Base-by-base conservation (phyloP, 2,797 vertebrate genomes). In the Rhinoraja longicauda region DNA sequence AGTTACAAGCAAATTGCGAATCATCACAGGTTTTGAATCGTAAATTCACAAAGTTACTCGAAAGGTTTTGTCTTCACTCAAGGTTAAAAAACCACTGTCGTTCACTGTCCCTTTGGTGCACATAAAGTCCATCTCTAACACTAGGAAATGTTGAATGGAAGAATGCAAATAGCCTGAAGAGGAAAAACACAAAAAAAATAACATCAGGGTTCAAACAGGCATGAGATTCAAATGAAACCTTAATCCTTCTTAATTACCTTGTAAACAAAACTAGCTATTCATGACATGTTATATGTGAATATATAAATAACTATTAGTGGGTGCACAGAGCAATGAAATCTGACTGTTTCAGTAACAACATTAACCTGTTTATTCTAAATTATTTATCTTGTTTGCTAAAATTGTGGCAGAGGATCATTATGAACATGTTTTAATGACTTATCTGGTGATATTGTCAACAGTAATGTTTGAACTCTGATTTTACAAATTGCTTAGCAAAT, bases 341-440 rank as follows among this genome's bases (percentile, higher is more conserved):
- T 29, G 8, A 26, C 53, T 72, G 67, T 32, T 36, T 8, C 13
- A 70, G 32, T 39, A 90, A 36, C 39, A 62, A 39, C 21, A 90
- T 19, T 21, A 77, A 72, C 88, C 67, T 90, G 17, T 45, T 90
- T 86, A 86, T 86, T 86, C n/a, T 86, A n/a, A 86, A 86, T 59
- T 53, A 29, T 29, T 32, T 62, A 62, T n/a, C 57, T 86, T 29
- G 1, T 86, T 86, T 57, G 26, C 57, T 62, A 86, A 86, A n/a
- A 7, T 86, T 15, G 4, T 86, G 26, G 10, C 24, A 84, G 53
- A 59, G 12, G 82, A 62, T 57, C 26, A n/a, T 86, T 57, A 59
- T 62, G 62, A 4, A 57, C 12, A 62, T 62, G 13, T 5, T 15
- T 86, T 86, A 29, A 86, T 12, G 82, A 29, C 17, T 86, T 62